These are phyloP conservation scores for Tipula helvola DNA, from an alignment of 2,888 invertebrate genomes.

Conservation along the genomic window DNA sequence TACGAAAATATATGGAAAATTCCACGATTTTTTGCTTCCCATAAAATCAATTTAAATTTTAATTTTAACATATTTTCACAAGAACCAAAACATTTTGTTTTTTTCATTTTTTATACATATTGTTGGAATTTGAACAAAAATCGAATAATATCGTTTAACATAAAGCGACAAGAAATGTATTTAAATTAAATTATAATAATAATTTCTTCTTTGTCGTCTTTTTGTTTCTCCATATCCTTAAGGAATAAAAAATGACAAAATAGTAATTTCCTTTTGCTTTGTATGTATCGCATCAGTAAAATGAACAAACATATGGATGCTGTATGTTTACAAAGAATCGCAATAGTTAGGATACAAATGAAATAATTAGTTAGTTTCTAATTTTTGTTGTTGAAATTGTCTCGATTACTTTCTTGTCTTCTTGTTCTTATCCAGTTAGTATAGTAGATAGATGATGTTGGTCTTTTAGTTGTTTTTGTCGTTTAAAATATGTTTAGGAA, in stretches of 20 bases:
- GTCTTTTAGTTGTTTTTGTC: background rate
- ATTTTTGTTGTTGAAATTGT: background rate
- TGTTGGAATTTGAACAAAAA: background rate
- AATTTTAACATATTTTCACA: background rate
- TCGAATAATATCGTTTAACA: background rate
- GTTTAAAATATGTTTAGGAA: background rate
- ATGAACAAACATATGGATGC: background rate
- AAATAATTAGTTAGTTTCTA: background rate
- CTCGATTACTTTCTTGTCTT: background rate
- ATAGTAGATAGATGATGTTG: background rate
- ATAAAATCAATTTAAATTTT: background rate
- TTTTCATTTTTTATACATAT: background rate
- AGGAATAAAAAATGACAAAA: background rate
- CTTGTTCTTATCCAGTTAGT: background rate
- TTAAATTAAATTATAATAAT: background rate
- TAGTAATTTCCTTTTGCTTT: background rate
- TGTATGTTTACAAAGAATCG: background rate
- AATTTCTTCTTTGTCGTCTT: background rate
- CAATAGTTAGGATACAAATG: background rate
- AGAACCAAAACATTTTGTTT: background rate
- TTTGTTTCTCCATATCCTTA: background rate
- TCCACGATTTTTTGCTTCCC: background rate
- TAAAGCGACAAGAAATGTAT: background rate
- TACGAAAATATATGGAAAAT: background rate
- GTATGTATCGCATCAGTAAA: background rate